Conservation (phyloP, 1,140 invertebrate species). For the Caerostris darwini region DNA sequence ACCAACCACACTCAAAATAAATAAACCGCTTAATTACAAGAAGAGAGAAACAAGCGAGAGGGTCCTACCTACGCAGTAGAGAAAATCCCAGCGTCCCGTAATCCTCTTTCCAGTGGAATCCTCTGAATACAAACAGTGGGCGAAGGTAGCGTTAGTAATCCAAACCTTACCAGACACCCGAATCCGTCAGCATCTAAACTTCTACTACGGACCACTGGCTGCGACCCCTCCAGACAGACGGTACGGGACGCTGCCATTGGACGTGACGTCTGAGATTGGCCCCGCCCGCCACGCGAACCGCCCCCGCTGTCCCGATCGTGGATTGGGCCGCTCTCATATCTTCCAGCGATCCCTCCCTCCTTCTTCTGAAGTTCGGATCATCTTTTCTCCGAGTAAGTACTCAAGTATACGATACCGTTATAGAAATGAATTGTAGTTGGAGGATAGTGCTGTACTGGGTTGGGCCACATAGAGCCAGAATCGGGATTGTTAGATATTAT, state of each 20-base stretch:
- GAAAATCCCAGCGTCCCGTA: constrained; percentile 38
- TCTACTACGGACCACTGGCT: constrained; percentile 75
- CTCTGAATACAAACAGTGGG: background rate
- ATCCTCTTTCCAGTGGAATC: constrained; percentile 49
- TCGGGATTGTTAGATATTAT: background rate
- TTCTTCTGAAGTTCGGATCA: background rate
- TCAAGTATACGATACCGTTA: constrained; percentile 24
- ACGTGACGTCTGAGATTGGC: constrained; percentile 32
- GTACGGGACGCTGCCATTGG: constrained; percentile 27
- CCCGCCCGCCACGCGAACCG: constrained; percentile 54
- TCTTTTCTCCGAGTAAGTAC: background rate
- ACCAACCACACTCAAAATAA: too few species aligned
- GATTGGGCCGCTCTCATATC: constrained; percentile 45
- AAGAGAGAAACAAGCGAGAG: too few species aligned
- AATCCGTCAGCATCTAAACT: constrained; percentile 50
- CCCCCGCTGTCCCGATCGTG: constrained; percentile 66
- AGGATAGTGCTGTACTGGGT: background rate
- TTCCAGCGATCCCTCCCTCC: background rate
- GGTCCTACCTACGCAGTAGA: constrained; percentile 58
- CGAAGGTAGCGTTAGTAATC: constrained; percentile 43
- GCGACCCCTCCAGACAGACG: constrained; percentile 35
- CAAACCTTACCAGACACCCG: constrained; percentile 59
- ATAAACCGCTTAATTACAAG: too few species aligned
- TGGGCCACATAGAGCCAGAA: background rate
- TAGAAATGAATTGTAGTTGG: background rate